phyloP scores from a whole-genome alignment of 2,113 vertebrate genomes.

The Alexandromys fortis region DNA sequence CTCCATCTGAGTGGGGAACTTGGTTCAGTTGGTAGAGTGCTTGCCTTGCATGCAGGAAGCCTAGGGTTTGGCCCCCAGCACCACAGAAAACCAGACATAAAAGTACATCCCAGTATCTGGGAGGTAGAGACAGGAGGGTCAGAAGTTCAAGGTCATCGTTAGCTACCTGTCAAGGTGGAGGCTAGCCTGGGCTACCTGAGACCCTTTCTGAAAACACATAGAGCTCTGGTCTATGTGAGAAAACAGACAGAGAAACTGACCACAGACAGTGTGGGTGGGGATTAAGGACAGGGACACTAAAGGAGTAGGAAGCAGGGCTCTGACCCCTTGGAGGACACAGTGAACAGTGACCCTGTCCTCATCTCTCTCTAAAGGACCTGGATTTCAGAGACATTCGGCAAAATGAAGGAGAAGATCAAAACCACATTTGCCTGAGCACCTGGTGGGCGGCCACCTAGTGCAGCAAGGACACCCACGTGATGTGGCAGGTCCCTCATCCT shows the following conservation, averaged over 20 bases:
- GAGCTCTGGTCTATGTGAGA: background rate
- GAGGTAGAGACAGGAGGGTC: background rate
- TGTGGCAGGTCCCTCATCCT: accelerated
- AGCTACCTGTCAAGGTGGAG: background rate
- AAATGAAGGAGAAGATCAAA: background rate
- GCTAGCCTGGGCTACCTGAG: background rate
- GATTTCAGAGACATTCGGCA: background rate
- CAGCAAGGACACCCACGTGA: accelerated
- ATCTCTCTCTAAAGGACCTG: constrained; percentile 22
- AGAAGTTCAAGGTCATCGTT: background rate
- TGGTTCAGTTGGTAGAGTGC: too few relatives aligned
- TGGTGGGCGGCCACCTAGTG: accelerated
- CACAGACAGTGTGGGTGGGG: background rate
- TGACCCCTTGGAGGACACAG: background rate
- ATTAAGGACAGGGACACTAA: too few relatives aligned
- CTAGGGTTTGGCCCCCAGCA: background rate
- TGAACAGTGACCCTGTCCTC: background rate
- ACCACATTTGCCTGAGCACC: background rate
- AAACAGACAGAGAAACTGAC: too few relatives aligned
- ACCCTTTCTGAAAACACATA: background rate
- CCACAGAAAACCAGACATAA: background rate
- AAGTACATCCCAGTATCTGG: too few relatives aligned
- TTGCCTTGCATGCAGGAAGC: background rate
- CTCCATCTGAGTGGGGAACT: background rate
- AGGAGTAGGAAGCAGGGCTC: background rate